Base-by-base conservation (phyloP, 1,140 invertebrate genomes). In the Campoletis sonorensis region DNA sequence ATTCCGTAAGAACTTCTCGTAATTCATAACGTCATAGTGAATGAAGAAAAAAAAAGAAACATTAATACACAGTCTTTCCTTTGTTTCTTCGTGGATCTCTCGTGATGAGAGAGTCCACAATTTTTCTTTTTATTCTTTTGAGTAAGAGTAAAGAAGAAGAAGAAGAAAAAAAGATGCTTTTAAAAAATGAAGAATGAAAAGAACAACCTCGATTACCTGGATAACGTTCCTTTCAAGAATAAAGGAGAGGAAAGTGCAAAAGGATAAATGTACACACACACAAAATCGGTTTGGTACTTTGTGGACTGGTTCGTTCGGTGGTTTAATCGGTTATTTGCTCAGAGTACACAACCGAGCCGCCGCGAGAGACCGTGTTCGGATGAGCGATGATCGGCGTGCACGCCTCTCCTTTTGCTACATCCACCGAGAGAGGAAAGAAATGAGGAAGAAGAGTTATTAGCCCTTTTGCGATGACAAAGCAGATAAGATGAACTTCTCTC, bases 381-480 rank as follows among this genome's bases (percentile, higher is more conserved):
- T 79, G 81, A 79, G 77, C 76, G 77, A 82, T 79, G 64, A 82
- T 79, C 76, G 68, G 68, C 61, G 58, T 78, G 76, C 76, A 78
- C 37, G 64, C 72, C 80, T 81, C 70, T 51, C n/a, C 76, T 64
- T 78, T 64, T 64, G 76, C 76, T 78, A 78, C 76, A 78, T 67
- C 37, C 76, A 67, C 21, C 58, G 13, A 58, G 76, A 78, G 76
- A 77, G 23, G 58, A 26, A 64, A 27, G 33, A 64, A 61, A 75
- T 51, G 40, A 75, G 45, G 40, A 75, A 70, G 72, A 80, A 81
- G 83, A 87, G 79, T 88, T 88, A 88, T 88, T 86, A 85, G 79
- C 73, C 84, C 58, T 58, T 76, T 33, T 67, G 73, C 83, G 87
- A 88, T 87, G 87, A 88, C 87, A 88, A 87, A 86, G 84, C 84